Conservation (phyloP, 2,888 invertebrate genomes). For the Pachliopta kotzebuea region DNA sequence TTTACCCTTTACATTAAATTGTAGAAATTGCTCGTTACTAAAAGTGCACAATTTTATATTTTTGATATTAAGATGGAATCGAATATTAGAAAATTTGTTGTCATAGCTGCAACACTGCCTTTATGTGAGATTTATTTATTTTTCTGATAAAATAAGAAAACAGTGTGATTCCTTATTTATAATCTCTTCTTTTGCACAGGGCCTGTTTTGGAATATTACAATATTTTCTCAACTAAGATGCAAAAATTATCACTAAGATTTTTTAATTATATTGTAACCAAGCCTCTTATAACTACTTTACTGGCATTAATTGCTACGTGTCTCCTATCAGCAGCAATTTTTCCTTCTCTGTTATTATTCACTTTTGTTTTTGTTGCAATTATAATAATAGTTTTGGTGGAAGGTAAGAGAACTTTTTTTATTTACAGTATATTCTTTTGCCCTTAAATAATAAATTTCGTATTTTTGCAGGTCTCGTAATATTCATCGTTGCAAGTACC, state of each 20-base stretch:
- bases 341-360: constrained; percentile 39
- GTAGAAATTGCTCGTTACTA: background rate
- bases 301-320: constrained; percentile 36
- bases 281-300: constrained; percentile 48
- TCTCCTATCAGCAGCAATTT: constrained; percentile 36
- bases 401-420: constrained; percentile 45
- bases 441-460: background rate
- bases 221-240: background rate
- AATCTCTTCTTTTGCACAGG: constrained; percentile 16
- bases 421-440: background rate
- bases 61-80: constrained; percentile 51
- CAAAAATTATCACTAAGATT: background rate
- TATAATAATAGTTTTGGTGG: constrained; percentile 45
- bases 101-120: constrained; percentile 43
- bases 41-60: background rate
- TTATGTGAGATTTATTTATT: constrained; percentile 42
- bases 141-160: background rate
- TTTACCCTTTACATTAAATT: background rate
- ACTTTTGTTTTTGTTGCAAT: constrained; percentile 31
- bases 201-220: constrained; percentile 14
- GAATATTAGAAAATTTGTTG: constrained; percentile 54
- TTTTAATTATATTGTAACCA: constrained; percentile 27
- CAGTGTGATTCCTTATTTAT: background rate
- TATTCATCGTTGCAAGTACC: constrained; percentile 1
- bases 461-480: constrained; percentile 23